Conservation (phyloP, 2,888 invertebrate genomes). For the Rugalucina vietnamica region DNA sequence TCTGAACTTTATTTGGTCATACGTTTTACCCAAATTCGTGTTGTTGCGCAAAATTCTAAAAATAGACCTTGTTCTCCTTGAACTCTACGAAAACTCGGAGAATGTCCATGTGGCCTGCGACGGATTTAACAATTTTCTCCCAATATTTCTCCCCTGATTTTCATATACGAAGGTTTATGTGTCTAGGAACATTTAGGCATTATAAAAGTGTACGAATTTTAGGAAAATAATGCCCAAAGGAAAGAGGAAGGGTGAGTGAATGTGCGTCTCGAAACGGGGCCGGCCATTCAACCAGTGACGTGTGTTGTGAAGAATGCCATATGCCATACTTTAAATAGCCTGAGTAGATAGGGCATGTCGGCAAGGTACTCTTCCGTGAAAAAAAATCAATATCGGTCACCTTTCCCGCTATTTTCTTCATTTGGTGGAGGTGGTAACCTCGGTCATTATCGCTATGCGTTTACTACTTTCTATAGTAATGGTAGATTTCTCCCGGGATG, state of each 20-base stretch:
- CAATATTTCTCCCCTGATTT: conserved; percentile 69
- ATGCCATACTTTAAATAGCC: too few species aligned
- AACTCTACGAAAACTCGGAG: conserved; percentile 46
- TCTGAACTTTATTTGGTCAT: too few species aligned
- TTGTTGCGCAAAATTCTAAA: conserved; percentile 22
- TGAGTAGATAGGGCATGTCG: too few species aligned
- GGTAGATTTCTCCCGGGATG: too few species aligned
- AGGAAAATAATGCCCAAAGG: conserved; percentile 77
- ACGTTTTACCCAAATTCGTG: too few species aligned
- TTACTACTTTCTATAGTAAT: too few species aligned
- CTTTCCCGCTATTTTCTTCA: too few species aligned
- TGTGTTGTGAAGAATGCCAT: neutral
- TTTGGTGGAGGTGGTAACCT: too few species aligned
- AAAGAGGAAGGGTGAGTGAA: conserved; percentile 72
- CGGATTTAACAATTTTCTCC: conserved; percentile 62
- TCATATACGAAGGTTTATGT: conserved; percentile 75
- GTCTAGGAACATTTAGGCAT: conserved; percentile 70
- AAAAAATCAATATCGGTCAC: too few species aligned
- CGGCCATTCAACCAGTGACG: neutral
- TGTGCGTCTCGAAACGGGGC: neutral
- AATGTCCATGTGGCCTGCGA: conserved; percentile 73
- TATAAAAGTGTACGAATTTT: conserved; percentile 67
- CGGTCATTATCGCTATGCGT: too few species aligned
- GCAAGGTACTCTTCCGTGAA: too few species aligned
- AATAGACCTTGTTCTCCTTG: conserved; percentile 52